These are phyloP conservation scores for Pristiophorus japonicus DNA, from an alignment of 2,113 vertebrate genomes.

Conservation along the genomic window DNA sequence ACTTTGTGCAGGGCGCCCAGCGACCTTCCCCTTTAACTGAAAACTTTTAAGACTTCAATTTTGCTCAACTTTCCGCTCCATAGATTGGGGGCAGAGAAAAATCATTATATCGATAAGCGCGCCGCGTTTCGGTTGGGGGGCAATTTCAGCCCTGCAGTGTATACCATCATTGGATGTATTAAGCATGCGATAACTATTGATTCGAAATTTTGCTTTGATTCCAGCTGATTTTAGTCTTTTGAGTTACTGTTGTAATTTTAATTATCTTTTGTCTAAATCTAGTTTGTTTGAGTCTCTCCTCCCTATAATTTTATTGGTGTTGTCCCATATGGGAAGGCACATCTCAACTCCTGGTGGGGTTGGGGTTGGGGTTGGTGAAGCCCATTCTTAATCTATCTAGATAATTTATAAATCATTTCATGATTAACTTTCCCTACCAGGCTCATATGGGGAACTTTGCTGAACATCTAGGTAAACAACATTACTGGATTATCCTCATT, in stretches of 20 bases:
- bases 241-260: neutral
- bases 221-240: neutral
- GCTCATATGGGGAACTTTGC: neutral
- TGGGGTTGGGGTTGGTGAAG: too few species aligned
- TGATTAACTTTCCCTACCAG: neutral
- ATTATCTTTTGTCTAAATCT: neutral
- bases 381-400: neutral
- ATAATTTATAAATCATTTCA: neutral
- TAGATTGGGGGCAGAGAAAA: too few species aligned
- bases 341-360: neutral
- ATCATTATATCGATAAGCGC: too few species aligned
- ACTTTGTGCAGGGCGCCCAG: too few species aligned
- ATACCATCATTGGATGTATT: neutral
- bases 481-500: neutral
- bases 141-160: too few species aligned
- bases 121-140: too few species aligned
- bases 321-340: neutral
- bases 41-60: too few species aligned
- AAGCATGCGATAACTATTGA: neutral
- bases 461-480: neutral
- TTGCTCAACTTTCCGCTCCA: too few species aligned
- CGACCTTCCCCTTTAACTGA: too few species aligned
- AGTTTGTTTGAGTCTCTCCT: neutral
- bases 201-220: neutral
- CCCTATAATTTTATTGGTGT: neutral